phyloP scores from a whole-genome alignment of 2,888 invertebrate genomes.

The Cephus sareptanus region DNA sequence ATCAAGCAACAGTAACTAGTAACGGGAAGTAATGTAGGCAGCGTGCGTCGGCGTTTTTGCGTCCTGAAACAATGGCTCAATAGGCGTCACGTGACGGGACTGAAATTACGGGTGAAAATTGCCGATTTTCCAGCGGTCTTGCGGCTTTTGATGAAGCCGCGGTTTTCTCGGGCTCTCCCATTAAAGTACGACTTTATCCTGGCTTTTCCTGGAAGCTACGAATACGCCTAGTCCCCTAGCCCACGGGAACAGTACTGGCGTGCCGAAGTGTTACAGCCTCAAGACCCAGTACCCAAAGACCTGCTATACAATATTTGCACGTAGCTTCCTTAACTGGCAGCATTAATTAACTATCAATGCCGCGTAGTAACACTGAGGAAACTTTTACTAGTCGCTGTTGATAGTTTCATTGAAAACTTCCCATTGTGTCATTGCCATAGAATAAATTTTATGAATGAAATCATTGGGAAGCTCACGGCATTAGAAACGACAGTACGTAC shows the following conservation, averaged over 20 bases:
- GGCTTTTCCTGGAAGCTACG: constrained; percentile 4
- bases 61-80: constrained; percentile 27
- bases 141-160: constrained; percentile 16
- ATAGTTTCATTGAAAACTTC: not conserved
- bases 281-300: not conserved
- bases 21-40: constrained; percentile 16
- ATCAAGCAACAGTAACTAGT: not conserved
- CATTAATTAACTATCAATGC: not conserved
- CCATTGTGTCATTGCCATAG: not conserved
- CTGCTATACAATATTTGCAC: not conserved
- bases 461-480: not conserved
- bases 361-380: not conserved
- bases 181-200: constrained; percentile 8
- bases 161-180: not conserved
- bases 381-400: not conserved
- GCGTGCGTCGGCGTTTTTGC: constrained; percentile 26
- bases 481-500: not conserved
- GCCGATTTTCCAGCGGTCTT: constrained; percentile 34
- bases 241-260: not conserved
- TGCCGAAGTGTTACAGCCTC: not conserved
- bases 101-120: constrained; percentile 26
- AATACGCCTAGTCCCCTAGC: not conserved
- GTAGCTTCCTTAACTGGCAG: not conserved
- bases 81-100: constrained; percentile 6
- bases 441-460: not conserved